These are phyloP conservation scores for Listronotus oregonensis DNA, from an alignment of 1,140 invertebrate genomes.

Conservation along the genomic window DNA sequence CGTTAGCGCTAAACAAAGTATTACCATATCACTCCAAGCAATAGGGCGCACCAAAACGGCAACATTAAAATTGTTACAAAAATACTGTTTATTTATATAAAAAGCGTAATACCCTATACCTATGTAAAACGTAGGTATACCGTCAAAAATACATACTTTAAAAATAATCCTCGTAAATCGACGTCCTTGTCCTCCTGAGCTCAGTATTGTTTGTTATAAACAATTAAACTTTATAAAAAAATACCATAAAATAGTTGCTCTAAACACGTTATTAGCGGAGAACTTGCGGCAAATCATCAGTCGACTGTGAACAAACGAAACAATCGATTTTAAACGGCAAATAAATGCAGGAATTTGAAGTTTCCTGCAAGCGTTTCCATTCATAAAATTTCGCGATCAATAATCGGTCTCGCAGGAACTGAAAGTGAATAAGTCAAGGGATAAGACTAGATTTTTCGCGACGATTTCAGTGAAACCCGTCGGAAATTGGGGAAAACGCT, in stretches of 20 bases:
- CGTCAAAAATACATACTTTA: background rate
- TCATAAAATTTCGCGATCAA: slow-evolving; percentile 17
- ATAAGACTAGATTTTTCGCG: no score
- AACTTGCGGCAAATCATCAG: slow-evolving; percentile 1
- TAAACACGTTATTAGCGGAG: slow-evolving; percentile 1
- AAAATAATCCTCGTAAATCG: background rate
- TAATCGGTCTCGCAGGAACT: background rate
- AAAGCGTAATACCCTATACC: no score
- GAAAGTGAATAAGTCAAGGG: background rate
- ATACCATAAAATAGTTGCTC: slow-evolving; percentile 8
- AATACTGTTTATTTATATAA: no score
- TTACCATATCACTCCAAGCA: no score
- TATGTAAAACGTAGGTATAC: no score
- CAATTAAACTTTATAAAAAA: slow-evolving; percentile 20
- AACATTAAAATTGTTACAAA: no score
- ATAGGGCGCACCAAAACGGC: no score
- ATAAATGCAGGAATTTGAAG: slow-evolving; percentile 12
- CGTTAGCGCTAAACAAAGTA: no score
- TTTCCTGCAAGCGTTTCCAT: slow-evolving; percentile 13
- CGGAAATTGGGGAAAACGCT: no score
- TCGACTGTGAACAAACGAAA: background rate
- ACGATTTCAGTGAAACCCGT: no score
- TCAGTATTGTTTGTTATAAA: slow-evolving; percentile 16
- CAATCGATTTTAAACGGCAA: slow-evolving; percentile 8
- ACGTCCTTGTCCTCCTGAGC: slow-evolving; percentile 13